A percentile compares a stretch with the other conserved stretches of the same genome.
Evolutionary conservation across 1,140 invertebrate species (phyloP).

Genomic region (Leptestheria dahalacensis): DNA sequence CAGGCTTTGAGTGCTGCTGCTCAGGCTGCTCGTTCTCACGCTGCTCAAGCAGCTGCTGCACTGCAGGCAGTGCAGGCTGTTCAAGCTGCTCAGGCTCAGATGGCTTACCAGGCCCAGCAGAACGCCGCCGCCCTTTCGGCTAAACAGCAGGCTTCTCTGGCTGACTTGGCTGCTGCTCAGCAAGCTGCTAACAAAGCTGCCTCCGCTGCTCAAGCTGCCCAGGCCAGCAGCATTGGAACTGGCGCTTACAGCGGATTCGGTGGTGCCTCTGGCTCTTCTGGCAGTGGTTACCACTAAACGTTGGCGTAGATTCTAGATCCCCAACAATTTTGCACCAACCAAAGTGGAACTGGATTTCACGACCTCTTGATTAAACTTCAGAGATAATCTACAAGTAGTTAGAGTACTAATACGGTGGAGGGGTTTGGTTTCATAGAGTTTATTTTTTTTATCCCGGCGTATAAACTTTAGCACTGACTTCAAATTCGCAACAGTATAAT

Average conservation of each 20-base stretch:
- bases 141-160: conserved; percentile 23
- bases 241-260: conserved; percentile 7
- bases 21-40: conserved; percentile 21
- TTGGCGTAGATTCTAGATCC: too few species aligned
- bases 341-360: background rate
- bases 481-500: too few species aligned
- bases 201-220: conserved; percentile 19
- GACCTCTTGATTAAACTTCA: background rate
- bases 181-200: conserved; percentile 20
- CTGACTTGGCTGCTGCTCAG: conserved; percentile 23
- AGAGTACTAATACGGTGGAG: too few species aligned
- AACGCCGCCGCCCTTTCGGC: conserved; percentile 22
- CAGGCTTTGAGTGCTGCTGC: conserved; percentile 21
- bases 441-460: too few species aligned
- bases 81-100: conserved; percentile 22
- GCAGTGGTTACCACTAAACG: background rate
- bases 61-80: conserved; percentile 19
- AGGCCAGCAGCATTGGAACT: conserved; percentile 16
- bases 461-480: too few species aligned
- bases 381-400: too few species aligned
- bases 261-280: background rate
- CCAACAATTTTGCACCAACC: background rate
- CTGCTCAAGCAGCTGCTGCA: conserved; percentile 21
- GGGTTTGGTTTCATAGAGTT: too few species aligned
- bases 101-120: conserved; percentile 23